Conservation (phyloP, 2,888 invertebrate genomes). For the Drosophila paranaensis region DNA sequence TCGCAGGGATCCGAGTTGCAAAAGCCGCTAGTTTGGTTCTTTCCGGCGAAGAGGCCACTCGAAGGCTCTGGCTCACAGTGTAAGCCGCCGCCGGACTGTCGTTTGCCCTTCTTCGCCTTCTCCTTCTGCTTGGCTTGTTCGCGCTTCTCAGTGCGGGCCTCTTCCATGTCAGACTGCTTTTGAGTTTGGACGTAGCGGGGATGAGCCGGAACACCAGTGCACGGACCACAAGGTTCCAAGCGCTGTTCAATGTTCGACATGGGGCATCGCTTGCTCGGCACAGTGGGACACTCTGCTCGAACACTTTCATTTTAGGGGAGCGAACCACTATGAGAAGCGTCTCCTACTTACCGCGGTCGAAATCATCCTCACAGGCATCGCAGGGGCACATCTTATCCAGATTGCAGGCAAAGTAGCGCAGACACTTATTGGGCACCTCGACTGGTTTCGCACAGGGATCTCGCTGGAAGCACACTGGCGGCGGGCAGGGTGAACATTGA, state of each 20-base stretch:
- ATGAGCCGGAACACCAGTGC: conserved; percentile 54
- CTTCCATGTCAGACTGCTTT: conserved; percentile 24
- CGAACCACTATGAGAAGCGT: no score
- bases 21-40: not conserved
- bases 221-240: conserved; percentile 62
- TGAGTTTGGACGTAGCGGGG: conserved; percentile 35
- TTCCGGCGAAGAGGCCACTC: not conserved
- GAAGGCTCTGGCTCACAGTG: conserved; percentile 1
- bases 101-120: conserved; percentile 40
- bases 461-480: conserved; percentile 41
- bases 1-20: conserved; percentile 13
- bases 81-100: conserved; percentile 55
- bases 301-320: not conserved
- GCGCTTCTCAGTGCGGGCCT: conserved; percentile 21
- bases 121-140: conserved; percentile 30
- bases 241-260: conserved; percentile 50
- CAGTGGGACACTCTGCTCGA: conserved; percentile 63
- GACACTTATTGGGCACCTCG: conserved; percentile 44
- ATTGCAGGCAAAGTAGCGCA: conserved; percentile 81
- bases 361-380: conserved; percentile 80
- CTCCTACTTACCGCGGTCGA: conserved; percentile 74
- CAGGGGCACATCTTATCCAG: conserved; percentile 77
- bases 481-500: conserved; percentile 18
- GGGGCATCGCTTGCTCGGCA: conserved; percentile 47
- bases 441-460: conserved; percentile 59